Evolutionary conservation across 2,113 vertebrate genomes (phyloP).

Genomic region (Sylvicapra grimmia): DNA sequence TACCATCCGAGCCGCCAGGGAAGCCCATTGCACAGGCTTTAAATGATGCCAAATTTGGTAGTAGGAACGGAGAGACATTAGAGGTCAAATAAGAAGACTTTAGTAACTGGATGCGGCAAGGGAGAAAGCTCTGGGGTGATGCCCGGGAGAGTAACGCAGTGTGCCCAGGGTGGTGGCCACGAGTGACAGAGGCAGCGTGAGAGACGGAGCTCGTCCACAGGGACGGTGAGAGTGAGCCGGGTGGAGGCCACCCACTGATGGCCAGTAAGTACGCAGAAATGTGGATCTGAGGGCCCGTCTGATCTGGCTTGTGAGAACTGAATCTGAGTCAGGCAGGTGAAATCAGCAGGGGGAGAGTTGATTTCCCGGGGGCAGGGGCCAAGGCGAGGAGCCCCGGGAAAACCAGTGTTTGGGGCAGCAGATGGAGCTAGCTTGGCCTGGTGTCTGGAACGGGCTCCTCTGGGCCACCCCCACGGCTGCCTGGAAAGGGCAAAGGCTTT

Average conservation of each 20-base stretch:
- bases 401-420: rapidly evolving
- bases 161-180: not conserved
- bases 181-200: not conserved
- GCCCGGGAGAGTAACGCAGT: not conserved
- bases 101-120: not conserved
- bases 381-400: not conserved
- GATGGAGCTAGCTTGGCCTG: not conserved
- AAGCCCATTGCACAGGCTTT: not conserved
- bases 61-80: not conserved
- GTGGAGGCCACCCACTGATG: not conserved
- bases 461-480: rapidly evolving
- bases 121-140: not conserved
- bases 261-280: not conserved
- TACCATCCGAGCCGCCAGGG: not conserved
- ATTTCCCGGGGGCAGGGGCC: not conserved
- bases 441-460: not conserved
- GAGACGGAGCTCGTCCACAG: rapidly evolving
- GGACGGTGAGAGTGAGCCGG: no score
- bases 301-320: not conserved
- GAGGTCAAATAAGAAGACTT: not conserved
- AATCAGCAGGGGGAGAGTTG: not conserved
- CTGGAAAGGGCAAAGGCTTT: not conserved
- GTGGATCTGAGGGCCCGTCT: not conserved
- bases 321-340: not conserved
- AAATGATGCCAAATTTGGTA: not conserved